Evolutionary conservation across 2,888 invertebrate genomes (phyloP).

Genomic region (Cantharis nigra): DNA sequence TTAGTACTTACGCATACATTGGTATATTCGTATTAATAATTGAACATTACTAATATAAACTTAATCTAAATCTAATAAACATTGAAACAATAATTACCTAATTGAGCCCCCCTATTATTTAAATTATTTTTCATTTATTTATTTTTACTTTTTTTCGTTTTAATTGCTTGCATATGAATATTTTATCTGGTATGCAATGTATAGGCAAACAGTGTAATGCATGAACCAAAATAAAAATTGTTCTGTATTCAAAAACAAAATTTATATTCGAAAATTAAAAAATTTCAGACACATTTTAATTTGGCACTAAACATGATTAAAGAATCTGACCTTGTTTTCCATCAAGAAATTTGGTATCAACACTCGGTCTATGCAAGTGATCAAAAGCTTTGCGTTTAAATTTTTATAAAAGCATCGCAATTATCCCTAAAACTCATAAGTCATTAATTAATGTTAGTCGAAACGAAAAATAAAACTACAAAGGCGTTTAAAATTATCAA

Average conservation of each 20-base stretch:
- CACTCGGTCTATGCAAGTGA: neutral
- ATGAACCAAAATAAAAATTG: neutral
- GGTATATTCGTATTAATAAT: constrained; percentile 40
- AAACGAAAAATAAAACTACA: neutral
- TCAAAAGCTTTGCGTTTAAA: no score
- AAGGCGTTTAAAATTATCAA: neutral
- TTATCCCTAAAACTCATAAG: neutral
- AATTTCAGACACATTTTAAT: neutral
- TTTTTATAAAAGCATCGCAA: neutral
- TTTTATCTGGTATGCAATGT: no score
- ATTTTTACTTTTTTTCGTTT: no score
- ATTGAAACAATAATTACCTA: neutral
- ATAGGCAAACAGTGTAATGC: neutral
- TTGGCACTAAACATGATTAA: neutral
- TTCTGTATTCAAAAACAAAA: no score
- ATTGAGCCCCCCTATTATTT: constrained; percentile 17
- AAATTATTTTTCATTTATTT: neutral
- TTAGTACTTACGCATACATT: constrained; percentile 30
- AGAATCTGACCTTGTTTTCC: neutral
- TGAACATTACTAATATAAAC: constrained; percentile 3
- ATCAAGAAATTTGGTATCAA: neutral
- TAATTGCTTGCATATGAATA: neutral
- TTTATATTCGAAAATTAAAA: neutral
- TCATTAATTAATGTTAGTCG: neutral
- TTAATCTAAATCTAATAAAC: neutral